Conservation (phyloP, 2,113 vertebrate genomes). For the Grantiella picta region DNA sequence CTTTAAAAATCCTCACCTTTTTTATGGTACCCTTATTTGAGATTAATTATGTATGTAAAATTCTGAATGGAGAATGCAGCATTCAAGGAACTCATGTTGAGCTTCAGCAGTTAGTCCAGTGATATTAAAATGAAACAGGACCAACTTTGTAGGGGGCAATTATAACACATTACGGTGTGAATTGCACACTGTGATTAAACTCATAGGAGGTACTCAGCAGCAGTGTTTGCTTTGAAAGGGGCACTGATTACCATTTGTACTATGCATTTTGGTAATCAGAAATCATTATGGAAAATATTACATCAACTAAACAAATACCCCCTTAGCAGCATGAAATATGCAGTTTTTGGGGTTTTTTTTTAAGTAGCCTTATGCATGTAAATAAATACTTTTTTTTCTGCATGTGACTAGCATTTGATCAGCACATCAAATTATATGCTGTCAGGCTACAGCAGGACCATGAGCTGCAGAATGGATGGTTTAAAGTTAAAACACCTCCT, state of each 20-base stretch:
- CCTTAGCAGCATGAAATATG: constrained; percentile 58
- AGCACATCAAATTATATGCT: not conserved
- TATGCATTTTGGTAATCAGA: constrained; percentile 77
- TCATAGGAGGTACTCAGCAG: constrained; percentile 71
- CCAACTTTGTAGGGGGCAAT: constrained; percentile 72
- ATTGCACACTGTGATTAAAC: constrained; percentile 76
- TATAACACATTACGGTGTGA: constrained; percentile 71
- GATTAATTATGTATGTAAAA: constrained; percentile 54
- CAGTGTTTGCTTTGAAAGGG: constrained; percentile 72
- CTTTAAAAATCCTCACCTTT: not conserved
- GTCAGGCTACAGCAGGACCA: not conserved
- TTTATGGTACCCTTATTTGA: constrained; percentile 22
- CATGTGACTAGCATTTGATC: not conserved
- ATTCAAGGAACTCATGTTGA: constrained; percentile 36
- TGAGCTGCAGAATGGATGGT: not conserved
- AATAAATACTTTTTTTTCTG: constrained; percentile 44
- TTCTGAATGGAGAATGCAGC: constrained; percentile 25
- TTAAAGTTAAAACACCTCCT: not conserved
- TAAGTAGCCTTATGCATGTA: constrained; percentile 36
- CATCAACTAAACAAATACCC: constrained; percentile 69
- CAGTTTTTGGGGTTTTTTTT: not conserved
- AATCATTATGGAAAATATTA: constrained; percentile 71
- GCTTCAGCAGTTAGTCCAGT: constrained; percentile 67
- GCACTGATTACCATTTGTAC: constrained; percentile 74
- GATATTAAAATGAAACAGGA: constrained; percentile 66